A percentile compares a stretch with the other conserved stretches of the same genome.
phyloP scores from a whole-genome alignment of 2,797 vertebrate genomes.

The Trematomus bernacchii region DNA sequence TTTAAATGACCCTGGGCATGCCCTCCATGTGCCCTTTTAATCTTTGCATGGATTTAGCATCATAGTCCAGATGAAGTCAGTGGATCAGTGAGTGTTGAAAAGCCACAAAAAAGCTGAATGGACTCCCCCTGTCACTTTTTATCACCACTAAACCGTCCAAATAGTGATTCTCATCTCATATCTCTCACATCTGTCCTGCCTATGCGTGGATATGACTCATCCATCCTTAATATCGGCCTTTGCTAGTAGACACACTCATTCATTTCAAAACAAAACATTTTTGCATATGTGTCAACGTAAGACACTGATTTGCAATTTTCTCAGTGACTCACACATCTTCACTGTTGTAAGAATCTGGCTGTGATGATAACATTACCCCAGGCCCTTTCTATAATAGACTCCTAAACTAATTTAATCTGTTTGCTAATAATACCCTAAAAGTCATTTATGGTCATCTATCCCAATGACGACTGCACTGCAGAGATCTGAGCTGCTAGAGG shows the following conservation, averaged over 20 bases:
- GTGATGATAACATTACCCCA: conserved; percentile 34
- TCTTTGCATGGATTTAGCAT: too few species aligned
- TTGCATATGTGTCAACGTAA: conserved; percentile 40
- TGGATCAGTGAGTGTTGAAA: neutral
- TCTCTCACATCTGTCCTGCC: conserved; percentile 32
- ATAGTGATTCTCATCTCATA: conserved; percentile 24
- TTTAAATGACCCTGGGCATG: too few species aligned
- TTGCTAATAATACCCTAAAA: conserved; percentile 34
- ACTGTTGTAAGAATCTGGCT: conserved; percentile 32
- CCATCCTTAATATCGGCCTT: conserved; percentile 36
- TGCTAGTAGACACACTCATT: conserved; percentile 32
- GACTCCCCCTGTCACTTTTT: neutral
- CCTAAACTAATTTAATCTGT: conserved; percentile 40
- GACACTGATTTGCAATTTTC: conserved; percentile 62
- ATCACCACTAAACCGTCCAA: conserved; percentile 16
- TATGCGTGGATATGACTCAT: conserved; percentile 43
- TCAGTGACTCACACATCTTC: conserved; percentile 54
- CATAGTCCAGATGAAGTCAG: too few species aligned
- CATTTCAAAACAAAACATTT: conserved; percentile 46
- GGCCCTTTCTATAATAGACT: conserved; percentile 45
- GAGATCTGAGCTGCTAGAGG: conserved; percentile 30
- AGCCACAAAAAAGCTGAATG: neutral
- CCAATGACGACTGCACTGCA: conserved; percentile 16
- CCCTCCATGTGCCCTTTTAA: too few species aligned
- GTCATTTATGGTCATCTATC: conserved; percentile 26